phyloP scores from a whole-genome alignment of 1,140 invertebrate species.

The Neodiprion lecontei region DNA sequence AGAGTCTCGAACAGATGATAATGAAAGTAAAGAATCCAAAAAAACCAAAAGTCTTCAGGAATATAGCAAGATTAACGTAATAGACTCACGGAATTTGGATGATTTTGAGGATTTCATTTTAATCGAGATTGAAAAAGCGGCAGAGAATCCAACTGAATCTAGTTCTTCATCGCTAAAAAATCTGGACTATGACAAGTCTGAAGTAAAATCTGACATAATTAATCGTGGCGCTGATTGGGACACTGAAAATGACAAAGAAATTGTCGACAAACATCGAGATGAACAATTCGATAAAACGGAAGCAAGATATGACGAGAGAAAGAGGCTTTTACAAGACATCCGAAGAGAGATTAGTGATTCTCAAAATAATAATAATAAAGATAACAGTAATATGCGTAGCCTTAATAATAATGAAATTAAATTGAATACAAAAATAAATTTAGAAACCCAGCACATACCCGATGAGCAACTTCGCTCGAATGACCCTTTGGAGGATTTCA shows the following conservation, averaged over 20 bases:
- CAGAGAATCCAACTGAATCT: conserved; percentile 27
- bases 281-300: conserved; percentile 13
- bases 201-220: conserved; percentile 22
- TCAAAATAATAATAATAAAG: conserved; percentile 16
- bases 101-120: conserved; percentile 41
- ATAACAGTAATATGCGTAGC: conserved; percentile 14
- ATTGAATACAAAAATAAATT: no score
- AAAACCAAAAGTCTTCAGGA: conserved; percentile 20
- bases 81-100: conserved; percentile 24
- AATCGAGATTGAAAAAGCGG: conserved; percentile 37
- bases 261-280: not conserved
- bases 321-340: not conserved
- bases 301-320: conserved; percentile 12
- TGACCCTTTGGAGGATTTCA: conserved; percentile 31
- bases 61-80: conserved; percentile 24
- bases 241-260: not conserved
- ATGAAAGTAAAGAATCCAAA: conserved; percentile 18
- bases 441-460: no score
- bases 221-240: not conserved
- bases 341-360: not conserved
- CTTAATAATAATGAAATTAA: conserved; percentile 20
- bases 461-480: not conserved
- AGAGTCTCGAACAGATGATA: conserved; percentile 28
- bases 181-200: conserved; percentile 2
- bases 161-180: conserved; percentile 1